Conservation (phyloP, 2,888 invertebrate species). For the Ferrisia virgata region DNA sequence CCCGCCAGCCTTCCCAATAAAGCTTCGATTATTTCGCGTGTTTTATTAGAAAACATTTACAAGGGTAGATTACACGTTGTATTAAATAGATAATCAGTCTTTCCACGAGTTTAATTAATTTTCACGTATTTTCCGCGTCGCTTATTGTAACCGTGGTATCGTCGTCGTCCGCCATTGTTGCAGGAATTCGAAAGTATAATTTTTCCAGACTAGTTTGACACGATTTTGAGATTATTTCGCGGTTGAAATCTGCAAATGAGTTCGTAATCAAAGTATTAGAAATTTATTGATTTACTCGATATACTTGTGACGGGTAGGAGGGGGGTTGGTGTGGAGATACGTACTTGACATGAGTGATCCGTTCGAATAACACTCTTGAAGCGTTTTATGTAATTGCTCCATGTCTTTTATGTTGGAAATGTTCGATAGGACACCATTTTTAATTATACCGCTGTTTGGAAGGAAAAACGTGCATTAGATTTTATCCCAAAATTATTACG, state of each 20-base stretch:
- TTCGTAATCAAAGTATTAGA: background rate
- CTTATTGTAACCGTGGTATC: background rate
- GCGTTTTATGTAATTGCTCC: background rate
- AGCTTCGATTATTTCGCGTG: background rate
- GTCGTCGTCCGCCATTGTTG: background rate
- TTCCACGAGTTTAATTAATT: background rate
- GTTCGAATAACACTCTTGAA: background rate
- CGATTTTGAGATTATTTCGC: background rate
- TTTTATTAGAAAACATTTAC: background rate
- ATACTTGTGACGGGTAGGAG: no score
- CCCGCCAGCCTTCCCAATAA: no score
- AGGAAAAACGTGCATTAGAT: background rate
- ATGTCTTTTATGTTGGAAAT: background rate
- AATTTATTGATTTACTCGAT: no score
- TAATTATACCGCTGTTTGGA: background rate
- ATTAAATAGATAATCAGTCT: slow-evolving; percentile 15
- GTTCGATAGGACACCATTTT: background rate
- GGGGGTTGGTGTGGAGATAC: background rate
- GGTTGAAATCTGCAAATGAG: background rate
- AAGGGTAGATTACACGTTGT: background rate
- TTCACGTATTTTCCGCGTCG: background rate
- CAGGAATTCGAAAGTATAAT: background rate
- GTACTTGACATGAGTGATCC: background rate
- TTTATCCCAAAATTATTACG: no score
- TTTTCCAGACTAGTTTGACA: background rate